phyloP scores from a whole-genome alignment of 2,797 vertebrate species.

The Psittacula derbiana region DNA sequence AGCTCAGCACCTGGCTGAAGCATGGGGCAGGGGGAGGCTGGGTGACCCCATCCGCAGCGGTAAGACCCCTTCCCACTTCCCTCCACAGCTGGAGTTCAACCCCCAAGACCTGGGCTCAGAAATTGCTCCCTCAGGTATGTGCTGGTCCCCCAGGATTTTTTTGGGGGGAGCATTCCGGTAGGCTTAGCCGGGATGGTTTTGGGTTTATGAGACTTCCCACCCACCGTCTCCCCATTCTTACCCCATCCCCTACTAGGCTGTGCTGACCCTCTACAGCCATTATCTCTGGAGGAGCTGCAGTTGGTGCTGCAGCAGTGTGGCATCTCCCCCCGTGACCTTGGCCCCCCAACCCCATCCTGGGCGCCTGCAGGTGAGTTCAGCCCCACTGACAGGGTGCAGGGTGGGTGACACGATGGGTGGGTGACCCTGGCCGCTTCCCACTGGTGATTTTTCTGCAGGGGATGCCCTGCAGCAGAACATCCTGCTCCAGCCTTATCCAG shows the following conservation, averaged over 20 bases:
- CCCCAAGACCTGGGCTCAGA: not conserved
- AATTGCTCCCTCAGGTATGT: not conserved
- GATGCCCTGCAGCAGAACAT: not conserved
- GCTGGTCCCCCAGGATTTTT: rapidly evolving
- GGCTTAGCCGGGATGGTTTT: not conserved
- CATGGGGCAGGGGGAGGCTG: not conserved
- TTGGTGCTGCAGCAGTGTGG: not conserved
- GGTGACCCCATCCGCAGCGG: rapidly evolving
- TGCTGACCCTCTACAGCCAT: rapidly evolving
- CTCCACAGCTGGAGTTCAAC: not conserved
- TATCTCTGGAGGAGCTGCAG: not conserved
- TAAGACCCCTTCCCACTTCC: not conserved
- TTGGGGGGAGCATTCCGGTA: rapidly evolving
- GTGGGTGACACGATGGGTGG: not conserved
- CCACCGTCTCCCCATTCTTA: not conserved
- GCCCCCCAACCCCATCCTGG: rapidly evolving
- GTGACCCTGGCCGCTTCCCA: not conserved
- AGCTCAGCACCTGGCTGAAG: not conserved
- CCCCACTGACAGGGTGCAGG: rapidly evolving
- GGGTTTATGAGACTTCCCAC: not conserved
- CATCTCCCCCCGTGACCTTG: not conserved
- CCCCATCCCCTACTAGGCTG: not conserved
- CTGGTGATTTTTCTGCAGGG: not conserved
- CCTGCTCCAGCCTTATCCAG: not conserved
- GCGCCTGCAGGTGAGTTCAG: not conserved